Base-by-base conservation (phyloP, 2,888 invertebrate genomes). In the Caenorhabditis auriculariae region DNA sequence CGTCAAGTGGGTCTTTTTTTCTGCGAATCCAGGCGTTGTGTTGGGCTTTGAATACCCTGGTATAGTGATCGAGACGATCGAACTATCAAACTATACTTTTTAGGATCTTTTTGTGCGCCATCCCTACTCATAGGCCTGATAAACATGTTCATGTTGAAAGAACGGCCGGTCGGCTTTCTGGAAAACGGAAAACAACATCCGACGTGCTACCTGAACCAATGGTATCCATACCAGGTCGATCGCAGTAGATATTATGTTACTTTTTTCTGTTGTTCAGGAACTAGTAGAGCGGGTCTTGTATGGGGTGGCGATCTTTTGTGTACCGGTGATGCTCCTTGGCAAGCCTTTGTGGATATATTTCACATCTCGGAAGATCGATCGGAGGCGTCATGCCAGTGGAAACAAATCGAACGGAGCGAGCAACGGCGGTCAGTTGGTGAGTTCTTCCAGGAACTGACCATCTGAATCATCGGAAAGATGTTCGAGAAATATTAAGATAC, bases 1-100 rank as follows among this genome's bases (percentile, higher is more conserved):
- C 84, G 88, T 91, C 83, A 98, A 98, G 85, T 98, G 96, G 96
- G 87, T 80, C n/a, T n/a, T n/a, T n/a, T n/a, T n/a, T n/a, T n/a
- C n/a, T n/a, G 77, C 75, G 1, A 43, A 59, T 28, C 57, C 69
- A 28, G 49, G 48, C n/a, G 21, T 27, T 4, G 59, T 75, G 29
- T 69, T 75, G 37, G 72, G 75, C 35, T 49, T 35, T 39, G 46
- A 29, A 38, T 56, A 47, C 43, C 51, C 26, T 37, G 51, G 47
- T 47, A 35, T n/a, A n/a, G n/a, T n/a, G n/a, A n/a, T n/a, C n/a
- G n/a, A n/a, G n/a, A n/a, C n/a, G 6, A 21, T 26, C 7, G 19
- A 23, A 44, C 7, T 6, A 23, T 24, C 12, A 12, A 19, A 24
- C 9, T 43, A 24, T 19, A 23, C 9, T n/a, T 51, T 53, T 41